Evolutionary conservation across 2,797 vertebrate species (phyloP), one percentile per base, ranked within the genome.

Genomic region (Neosalanx taihuensis): DNA sequence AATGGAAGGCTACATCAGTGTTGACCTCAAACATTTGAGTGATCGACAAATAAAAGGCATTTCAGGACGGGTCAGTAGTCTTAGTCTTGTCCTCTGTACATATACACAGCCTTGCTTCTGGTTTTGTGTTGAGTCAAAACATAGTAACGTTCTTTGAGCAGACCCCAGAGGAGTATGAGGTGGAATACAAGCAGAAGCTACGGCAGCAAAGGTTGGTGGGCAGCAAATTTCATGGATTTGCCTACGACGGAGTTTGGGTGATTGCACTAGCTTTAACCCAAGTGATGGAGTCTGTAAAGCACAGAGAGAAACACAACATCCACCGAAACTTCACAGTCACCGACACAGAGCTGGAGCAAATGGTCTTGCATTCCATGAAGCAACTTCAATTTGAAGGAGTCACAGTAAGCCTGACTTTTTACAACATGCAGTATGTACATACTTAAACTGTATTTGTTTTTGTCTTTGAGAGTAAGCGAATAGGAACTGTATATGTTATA

Each of bases 231-330:
- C 95, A 96, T 46, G 89, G 93, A 66, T 3, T 94, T 3, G 95
- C 94, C 77, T 98, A 97, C 3, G 96, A 98, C 3, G 94, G 93
- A 10, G 93, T 95, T 73, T 98, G 96, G 96, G 94, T 95, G 33
- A 91, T 59, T 20, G 95, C 94, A 72, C 92, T 85, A 75, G 96
- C 93, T 0, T 81, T 97, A 31, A 91, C 92, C 46, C 86, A 90
- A 37, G 93, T 91, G 78, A 94, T 92, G 92, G 95, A 96, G 88
- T 90, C 90, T 0, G 83, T 92, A 76, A 92, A 89, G 1, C 83
- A 87, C 59, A 85, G 87, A 76, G 94, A 93, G 72, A 91, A 87
- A 58, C 91, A 92, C 84, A 87, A 91, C 81, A 76, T 84, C 64
- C 90, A 90, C 81, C 93, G 92, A 63, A 94, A 95, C 78, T 89